Evolutionary conservation across 2,888 invertebrate species (phyloP), one percentile per base, ranked within the genome.

Genomic region (Pseudoips prasinana): DNA sequence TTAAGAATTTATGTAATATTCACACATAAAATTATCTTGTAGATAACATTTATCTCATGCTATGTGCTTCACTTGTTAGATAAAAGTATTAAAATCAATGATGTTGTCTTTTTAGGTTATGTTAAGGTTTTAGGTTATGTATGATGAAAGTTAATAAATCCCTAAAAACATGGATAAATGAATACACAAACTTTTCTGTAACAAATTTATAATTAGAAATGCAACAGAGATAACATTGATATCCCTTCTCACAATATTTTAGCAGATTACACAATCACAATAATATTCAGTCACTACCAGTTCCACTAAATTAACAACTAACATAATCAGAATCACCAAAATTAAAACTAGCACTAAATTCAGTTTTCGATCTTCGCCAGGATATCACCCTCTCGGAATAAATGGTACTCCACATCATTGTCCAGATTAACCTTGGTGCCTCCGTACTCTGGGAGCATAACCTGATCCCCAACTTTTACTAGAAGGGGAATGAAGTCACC

Each of bases 361-460:
- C 67, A 88, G 63, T 87, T 80, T 57, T 95, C 93, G 59, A 97
- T 90, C 87, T 98, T 98, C 37, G 98, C 99, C 66, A 99, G 90
- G 69, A 99, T 97, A 75, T 99, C 99, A 32, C 95, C 90, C 88
- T 99, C 99, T 75, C 97, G 92, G 92, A 97, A 99, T 52, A 99
- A 90, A 64, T 96, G 96, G 73, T 95, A 96, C 79, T 99, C 99
- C 69, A 95, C 95, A 45, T 97, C 96, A 40, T 95, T 95, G 39
- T 96, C 96, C 33, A 99, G 77, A 57, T 94, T 92, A 26, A 99
- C 95, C 90, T 98, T 99, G 48, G 98, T 98, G 58, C 99, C 99
- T 42, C 99, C 99, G 85, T 96, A 99, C 88, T 99, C 99, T 0
- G 99, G 99, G 29, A 99, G 90, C 33, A 99, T 90, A 6, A 99